Conservation (phyloP, 2,888 invertebrate species). For the Dolichomitus sp. region DNA sequence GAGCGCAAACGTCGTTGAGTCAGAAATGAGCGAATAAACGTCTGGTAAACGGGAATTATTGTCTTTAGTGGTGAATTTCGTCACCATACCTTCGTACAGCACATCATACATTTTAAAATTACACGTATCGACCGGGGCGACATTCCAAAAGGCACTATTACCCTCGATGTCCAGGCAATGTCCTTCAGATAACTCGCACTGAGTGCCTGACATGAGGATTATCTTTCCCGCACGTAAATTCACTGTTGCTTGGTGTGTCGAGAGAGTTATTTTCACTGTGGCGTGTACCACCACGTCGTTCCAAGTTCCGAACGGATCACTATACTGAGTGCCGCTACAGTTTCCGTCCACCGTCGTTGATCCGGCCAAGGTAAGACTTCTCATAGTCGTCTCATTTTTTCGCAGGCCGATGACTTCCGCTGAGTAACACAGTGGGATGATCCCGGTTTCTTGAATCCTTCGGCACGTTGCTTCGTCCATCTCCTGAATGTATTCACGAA, state of each 20-base stretch:
- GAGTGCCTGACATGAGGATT: neutral
- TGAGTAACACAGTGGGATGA: neutral
- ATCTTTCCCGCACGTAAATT: neutral
- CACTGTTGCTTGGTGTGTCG: neutral
- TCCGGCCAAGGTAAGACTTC: conserved; percentile 47
- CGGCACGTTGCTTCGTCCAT: neutral
- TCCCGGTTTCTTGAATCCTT: conserved; percentile 5
- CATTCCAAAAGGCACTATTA: conserved; percentile 32
- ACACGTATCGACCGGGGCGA: neutral
- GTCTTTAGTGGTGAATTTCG: neutral
- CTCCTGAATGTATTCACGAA: neutral
- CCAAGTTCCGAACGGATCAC: conserved; percentile 64
- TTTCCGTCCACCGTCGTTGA: conserved; percentile 28
- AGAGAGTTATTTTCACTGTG: neutral
- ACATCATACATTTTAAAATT: neutral
- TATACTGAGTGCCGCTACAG: conserved; percentile 61
- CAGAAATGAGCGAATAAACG: conserved; percentile 1
- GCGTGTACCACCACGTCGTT: too few species aligned
- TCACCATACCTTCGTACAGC: conserved; percentile 17
- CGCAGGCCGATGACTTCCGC: neutral
- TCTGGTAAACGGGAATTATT: neutral
- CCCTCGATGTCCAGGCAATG: conserved; percentile 27
- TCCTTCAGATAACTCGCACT: neutral
- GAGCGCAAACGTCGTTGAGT: conserved; percentile 37
- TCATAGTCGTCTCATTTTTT: neutral